phyloP scores from a whole-genome alignment of 2,797 vertebrate species.

The Gymnocypris eckloni region DNA sequence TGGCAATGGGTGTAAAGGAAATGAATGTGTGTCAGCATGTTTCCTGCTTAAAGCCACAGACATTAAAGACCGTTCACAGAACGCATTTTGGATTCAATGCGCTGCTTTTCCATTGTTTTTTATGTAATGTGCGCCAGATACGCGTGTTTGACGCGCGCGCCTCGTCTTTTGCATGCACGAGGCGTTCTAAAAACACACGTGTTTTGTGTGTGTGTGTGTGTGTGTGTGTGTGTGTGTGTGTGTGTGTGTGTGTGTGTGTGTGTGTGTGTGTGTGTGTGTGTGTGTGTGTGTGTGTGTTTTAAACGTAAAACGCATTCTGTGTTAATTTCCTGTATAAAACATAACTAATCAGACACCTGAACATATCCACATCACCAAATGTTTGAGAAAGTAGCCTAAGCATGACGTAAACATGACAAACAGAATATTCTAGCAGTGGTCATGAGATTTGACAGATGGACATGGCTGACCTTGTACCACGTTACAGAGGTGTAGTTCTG shows the following conservation, averaged over 20 bases:
- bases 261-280: no score
- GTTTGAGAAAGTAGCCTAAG: neutral
- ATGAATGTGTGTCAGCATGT: neutral
- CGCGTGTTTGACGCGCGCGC: neutral
- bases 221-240: no score
- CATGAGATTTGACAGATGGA: neutral
- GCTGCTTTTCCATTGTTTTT: constrained; percentile 7
- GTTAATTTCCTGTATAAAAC: neutral
- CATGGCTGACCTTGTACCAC: constrained; percentile 76
- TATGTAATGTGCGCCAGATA: neutral
- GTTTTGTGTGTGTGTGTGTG: no score
- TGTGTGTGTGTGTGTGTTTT: neutral
- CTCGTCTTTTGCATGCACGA: neutral
- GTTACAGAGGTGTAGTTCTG: constrained; percentile 58
- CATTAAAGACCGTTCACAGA: neutral
- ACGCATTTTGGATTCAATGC: neutral
- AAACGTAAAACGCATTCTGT: neutral
- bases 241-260: no score
- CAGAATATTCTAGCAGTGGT: neutral
- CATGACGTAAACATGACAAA: neutral
- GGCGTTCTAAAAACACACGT: neutral
- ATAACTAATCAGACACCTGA: neutral
- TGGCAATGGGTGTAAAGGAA: neutral
- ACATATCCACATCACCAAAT: neutral
- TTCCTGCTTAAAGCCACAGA: constrained; percentile 26